Percentiles rank a stretch among this genome's conserved stretches.
These are phyloP conservation scores for Priocnemis perturbator DNA, from an alignment of 2,888 invertebrate genomes.

Conservation along the genomic window DNA sequence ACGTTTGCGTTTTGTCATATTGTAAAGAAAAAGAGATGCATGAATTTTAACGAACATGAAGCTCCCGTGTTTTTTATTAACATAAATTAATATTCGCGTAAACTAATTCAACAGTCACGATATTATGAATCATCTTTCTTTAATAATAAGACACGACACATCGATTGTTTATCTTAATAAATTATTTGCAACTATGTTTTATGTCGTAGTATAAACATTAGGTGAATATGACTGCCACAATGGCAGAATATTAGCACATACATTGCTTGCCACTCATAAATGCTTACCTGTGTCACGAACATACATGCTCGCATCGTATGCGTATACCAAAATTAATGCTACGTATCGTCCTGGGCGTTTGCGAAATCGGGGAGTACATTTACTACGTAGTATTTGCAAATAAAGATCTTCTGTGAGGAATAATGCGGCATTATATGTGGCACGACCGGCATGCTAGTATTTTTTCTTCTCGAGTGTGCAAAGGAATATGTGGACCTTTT, in stretches of 20 bases:
- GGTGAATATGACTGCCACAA: neutral
- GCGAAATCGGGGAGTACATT: neutral
- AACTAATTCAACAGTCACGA: too few species aligned
- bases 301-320: neutral
- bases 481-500: constrained; percentile 5
- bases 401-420: neutral
- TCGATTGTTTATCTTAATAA: neutral
- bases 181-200: constrained; percentile 1
- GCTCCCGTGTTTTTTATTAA: too few species aligned
- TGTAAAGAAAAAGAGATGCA: too few species aligned
- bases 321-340: neutral
- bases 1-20: too few species aligned
- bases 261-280: neutral
- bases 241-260: neutral
- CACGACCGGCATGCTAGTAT: neutral
- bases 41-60: too few species aligned
- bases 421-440: neutral
- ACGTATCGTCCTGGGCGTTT: neutral
- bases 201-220: neutral
- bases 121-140: too few species aligned
- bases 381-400: neutral
- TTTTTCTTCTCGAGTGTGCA: constrained; percentile 26
- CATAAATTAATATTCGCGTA: too few species aligned
- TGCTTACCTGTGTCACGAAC: neutral
- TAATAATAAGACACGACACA: too few species aligned